Evolutionary conservation across 2,888 invertebrate species (phyloP).

Genomic region (Thecophora atra): DNA sequence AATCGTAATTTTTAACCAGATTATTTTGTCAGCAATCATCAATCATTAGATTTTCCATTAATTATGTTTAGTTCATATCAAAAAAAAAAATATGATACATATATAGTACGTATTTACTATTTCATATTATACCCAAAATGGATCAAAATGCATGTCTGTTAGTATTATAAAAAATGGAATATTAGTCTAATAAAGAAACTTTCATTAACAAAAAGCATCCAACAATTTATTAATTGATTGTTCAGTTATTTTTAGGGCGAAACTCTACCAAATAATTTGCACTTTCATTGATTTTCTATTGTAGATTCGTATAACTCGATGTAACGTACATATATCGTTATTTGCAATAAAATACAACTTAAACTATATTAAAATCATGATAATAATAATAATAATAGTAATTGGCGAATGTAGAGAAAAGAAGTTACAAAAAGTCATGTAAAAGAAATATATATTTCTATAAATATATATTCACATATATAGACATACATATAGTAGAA

Average conservation of each 20-base stretch:
- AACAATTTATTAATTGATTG: too few species aligned
- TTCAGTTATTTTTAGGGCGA: too few species aligned
- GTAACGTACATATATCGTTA: constrained; percentile 11
- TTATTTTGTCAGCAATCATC: too few species aligned
- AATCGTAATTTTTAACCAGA: too few species aligned
- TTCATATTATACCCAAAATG: background rate
- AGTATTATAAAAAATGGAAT: too few species aligned
- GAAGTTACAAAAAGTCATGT: background rate
- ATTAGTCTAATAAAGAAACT: too few species aligned
- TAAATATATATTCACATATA: constrained; percentile 11
- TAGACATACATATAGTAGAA: constrained; percentile 27
- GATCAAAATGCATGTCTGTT: too few species aligned
- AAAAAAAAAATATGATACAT: background rate
- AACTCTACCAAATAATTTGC: background rate
- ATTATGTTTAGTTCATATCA: background rate
- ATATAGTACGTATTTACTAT: constrained; percentile 16
- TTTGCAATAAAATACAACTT: constrained; percentile 1
- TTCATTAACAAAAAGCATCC: too few species aligned
- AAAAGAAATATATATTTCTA: constrained; percentile 5
- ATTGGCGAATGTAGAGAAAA: constrained; percentile 13
- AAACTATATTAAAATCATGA: background rate
- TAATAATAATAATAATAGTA: constrained; percentile 22
- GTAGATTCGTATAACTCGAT: background rate
- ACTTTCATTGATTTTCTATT: constrained; percentile 21
- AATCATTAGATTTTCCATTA: background rate